Conservation (phyloP, 2,797 vertebrate genomes). For the Tinamus major region DNA sequence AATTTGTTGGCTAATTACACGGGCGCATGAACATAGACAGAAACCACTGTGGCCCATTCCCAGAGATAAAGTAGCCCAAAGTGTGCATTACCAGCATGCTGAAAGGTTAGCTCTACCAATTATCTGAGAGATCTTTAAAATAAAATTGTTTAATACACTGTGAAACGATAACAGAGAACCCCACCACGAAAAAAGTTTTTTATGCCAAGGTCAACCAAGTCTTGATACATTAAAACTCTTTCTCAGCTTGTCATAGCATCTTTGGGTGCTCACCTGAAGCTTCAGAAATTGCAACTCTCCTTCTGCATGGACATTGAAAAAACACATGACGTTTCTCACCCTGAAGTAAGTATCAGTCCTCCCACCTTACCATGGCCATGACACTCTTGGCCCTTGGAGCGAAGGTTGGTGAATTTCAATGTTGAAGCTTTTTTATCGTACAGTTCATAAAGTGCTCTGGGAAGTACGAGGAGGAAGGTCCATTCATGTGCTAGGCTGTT, state of each 20-base stretch:
- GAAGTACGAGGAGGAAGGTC: not conserved
- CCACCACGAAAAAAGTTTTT: slow-evolving; percentile 9
- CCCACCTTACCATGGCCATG: not conserved
- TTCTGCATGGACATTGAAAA: accelerated
- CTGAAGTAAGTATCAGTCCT: not conserved
- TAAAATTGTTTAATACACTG: not conserved
- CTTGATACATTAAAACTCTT: not conserved
- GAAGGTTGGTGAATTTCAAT: not conserved
- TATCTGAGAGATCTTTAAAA: slow-evolving; percentile 47
- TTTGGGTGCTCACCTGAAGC: not conserved
- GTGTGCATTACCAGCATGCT: not conserved
- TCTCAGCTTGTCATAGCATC: not conserved
- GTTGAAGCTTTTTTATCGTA: not conserved
- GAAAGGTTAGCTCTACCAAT: slow-evolving; percentile 3
- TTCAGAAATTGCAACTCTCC: not conserved
- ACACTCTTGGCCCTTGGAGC: not conserved
- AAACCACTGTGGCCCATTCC: slow-evolving; percentile 56
- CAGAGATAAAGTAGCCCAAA: slow-evolving; percentile 60
- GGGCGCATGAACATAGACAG: not conserved
- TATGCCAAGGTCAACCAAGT: slow-evolving; percentile 1
- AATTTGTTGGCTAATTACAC: slow-evolving; percentile 44
- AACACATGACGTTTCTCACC: not conserved
- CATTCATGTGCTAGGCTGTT: not conserved
- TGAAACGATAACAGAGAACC: slow-evolving; percentile 30
- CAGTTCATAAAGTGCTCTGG: not conserved